Conservation (phyloP, 1,140 invertebrate species). For the Pemphigus obesinymphae region DNA sequence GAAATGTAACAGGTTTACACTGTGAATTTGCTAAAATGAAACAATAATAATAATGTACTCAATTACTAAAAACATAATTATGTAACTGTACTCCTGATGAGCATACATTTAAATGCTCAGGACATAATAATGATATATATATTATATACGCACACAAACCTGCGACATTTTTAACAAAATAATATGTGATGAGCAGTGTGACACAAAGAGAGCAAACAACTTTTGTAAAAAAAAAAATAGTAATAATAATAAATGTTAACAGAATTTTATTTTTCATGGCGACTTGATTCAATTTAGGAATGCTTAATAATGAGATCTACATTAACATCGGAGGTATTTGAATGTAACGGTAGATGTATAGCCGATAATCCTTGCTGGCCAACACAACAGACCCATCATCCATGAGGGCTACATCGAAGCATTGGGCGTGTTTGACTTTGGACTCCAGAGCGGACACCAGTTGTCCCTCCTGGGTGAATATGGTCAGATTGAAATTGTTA, state of each 20-base stretch:
- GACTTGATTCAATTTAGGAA: slow-evolving; percentile 51
- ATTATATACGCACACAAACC: neutral
- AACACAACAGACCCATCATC: slow-evolving; percentile 98
- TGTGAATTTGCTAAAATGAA: slow-evolving; percentile 39
- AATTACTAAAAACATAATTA: slow-evolving; percentile 42
- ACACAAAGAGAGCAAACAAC: slow-evolving; percentile 32
- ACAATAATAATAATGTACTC: slow-evolving; percentile 33
- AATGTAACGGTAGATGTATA: slow-evolving; percentile 97
- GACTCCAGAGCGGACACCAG: slow-evolving; percentile 94
- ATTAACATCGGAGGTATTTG: slow-evolving; percentile 70
- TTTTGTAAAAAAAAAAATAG: slow-evolving; percentile 31
- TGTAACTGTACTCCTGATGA: slow-evolving; percentile 23
- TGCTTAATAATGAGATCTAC: slow-evolving; percentile 51
- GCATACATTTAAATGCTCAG: slow-evolving; percentile 8
- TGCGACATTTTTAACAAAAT: slow-evolving; percentile 30
- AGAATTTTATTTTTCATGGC: slow-evolving; percentile 23
- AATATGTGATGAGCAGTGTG: slow-evolving; percentile 36
- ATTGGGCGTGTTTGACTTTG: slow-evolving; percentile 99
- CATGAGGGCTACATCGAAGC: slow-evolving; percentile 98
- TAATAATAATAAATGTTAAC: no score
- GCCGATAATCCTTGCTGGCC: slow-evolving; percentile 96
- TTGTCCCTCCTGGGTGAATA: slow-evolving; percentile 94
- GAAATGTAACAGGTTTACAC: slow-evolving; percentile 41
- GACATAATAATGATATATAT: slow-evolving; percentile 25
- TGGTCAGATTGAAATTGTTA: slow-evolving; percentile 99